phyloP scores from a whole-genome alignment of 2,888 invertebrate genomes.

The Pristionchus arcanus region DNA sequence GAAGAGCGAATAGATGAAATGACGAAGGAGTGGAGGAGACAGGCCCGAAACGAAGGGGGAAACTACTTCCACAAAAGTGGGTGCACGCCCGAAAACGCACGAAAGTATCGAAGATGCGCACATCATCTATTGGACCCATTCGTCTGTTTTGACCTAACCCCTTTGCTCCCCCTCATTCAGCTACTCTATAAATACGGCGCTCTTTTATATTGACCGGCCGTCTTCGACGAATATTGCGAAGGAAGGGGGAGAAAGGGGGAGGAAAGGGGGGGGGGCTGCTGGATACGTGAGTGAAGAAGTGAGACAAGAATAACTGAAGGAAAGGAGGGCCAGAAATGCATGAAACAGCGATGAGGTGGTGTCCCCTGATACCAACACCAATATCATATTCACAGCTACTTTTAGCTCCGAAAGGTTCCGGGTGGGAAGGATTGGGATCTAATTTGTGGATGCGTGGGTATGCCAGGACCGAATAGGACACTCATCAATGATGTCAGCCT shows the following conservation, averaged over 20 bases:
- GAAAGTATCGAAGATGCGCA: neutral
- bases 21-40: neutral
- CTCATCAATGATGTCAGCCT: neutral
- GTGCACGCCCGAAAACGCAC: neutral
- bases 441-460: neutral
- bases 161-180: neutral
- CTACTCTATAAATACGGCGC: constrained; percentile 18
- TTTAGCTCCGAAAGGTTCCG: neutral
- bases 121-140: neutral
- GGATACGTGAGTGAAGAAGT: neutral
- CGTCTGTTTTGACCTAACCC: constrained; percentile 9
- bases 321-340: constrained; percentile 17
- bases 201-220: constrained; percentile 9
- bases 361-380: neutral
- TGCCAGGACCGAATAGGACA: neutral
- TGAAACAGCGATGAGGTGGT: neutral
- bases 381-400: neutral
- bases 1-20: neutral
- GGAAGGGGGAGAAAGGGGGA: neutral
- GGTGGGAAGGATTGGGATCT: neutral
- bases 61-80: constrained; percentile 24
- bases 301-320: constrained; percentile 34
- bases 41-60: neutral
- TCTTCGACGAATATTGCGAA: constrained; percentile 18
- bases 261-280: neutral